Evolutionary conservation across 2,888 invertebrate genomes (phyloP), one percentile per base, ranked within the genome.

Genomic region (Thumatha senex): DNA sequence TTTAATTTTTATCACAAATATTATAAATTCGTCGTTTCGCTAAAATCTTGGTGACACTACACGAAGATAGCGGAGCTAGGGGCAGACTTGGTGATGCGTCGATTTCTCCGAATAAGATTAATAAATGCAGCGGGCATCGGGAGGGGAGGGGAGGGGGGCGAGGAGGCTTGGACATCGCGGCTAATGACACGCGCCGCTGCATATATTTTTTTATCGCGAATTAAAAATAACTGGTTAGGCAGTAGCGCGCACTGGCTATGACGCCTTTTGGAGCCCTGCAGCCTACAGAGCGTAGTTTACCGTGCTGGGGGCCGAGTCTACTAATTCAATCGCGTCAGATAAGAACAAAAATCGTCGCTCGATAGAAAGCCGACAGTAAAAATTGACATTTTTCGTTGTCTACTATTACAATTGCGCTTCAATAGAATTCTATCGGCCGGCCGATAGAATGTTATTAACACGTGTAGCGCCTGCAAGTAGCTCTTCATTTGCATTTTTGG

Each of bases 101-200:
- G 89, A 86, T 86, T 88, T 88, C 89, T 83, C 82, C 84, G 89
- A 88, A 88, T 84, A 84, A 84, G 84, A 87, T 87, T 86, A 89
- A 89, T 88, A 87, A 89, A 88, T 86, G 85, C 86, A 86, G 74
- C 62, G 68, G 56, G 56, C 51, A 56, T 58, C 30, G 13, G 67
- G 66, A 56, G 59, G 49, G 62, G 70, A 64, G 71, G 58, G 58
- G 58, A 53, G 33, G 1, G 18, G 15, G 65, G 59, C 58, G 66
- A 58, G 60, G 1, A 12, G 12, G 61, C 15, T 33, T 42, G 67
- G 63, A 61, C 61, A 70, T 67, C 67, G 71, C 82, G 87, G 87
- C 86, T 89, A 89, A 89, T 88, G 89, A 89, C 89, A 89, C 88
- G 83, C 84, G 80, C 74, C 74, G 83, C 75, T 82, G 86, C 86